Evolutionary conservation across 1,140 invertebrate genomes (phyloP).

Genomic region (Musca domestica): DNA sequence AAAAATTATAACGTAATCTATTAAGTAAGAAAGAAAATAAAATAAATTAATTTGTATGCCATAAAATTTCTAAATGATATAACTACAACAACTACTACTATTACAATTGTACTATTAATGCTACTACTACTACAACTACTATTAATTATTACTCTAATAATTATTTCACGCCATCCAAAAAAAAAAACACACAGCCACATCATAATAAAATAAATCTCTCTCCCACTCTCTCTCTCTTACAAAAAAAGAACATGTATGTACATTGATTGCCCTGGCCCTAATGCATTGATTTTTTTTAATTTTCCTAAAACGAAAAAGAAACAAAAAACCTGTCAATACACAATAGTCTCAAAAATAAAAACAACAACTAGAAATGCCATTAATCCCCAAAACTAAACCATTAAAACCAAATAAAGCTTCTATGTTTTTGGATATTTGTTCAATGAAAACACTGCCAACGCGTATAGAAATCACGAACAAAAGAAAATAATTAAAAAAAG

Average conservation of each 20-base stretch:
- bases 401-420: slow-evolving; percentile 10
- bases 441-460: slow-evolving; percentile 24
- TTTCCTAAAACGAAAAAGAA: slow-evolving; percentile 14
- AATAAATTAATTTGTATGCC: slow-evolving; percentile 28
- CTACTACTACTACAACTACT: too few species aligned
- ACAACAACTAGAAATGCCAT: slow-evolving; percentile 2
- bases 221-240: too few species aligned
- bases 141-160: too few species aligned
- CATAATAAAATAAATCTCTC: too few species aligned
- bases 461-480: slow-evolving; percentile 25
- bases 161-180: too few species aligned
- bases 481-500: background rate
- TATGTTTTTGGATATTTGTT: slow-evolving; percentile 19
- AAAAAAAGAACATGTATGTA: too few species aligned
- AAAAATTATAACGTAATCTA: background rate
- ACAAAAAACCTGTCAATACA: slow-evolving; percentile 11
- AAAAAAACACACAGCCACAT: too few species aligned
- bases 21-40: slow-evolving; percentile 31
- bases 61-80: slow-evolving; percentile 5
- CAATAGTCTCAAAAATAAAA: background rate
- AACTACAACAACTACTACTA: too few species aligned
- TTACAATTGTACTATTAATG: too few species aligned
- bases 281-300: background rate
- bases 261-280: too few species aligned
- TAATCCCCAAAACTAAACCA: slow-evolving; percentile 8